Percentiles rank a stretch among this genome's conserved stretches.
phyloP scores from a whole-genome alignment of 2,797 vertebrate species.

The Alca torda region DNA sequence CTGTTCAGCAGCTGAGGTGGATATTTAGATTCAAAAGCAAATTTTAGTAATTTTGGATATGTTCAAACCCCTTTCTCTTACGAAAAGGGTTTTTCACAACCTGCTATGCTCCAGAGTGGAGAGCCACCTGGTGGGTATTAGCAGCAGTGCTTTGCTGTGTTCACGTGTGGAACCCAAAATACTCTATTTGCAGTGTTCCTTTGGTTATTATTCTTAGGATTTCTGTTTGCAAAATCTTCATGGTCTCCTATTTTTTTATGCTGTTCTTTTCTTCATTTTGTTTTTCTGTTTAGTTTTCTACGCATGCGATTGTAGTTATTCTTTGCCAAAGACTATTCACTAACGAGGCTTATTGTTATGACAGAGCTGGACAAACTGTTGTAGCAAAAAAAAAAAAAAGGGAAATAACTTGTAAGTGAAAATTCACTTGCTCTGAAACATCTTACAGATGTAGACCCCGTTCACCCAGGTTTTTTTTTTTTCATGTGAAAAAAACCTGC shows the following conservation, averaged over 20 bases:
- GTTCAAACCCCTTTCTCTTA: background rate
- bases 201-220: background rate
- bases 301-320: background rate
- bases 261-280: background rate
- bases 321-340: background rate
- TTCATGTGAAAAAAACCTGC: background rate
- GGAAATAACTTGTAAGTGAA: background rate
- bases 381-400: background rate
- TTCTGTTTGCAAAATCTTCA: background rate
- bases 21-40: background rate
- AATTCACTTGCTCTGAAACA: background rate
- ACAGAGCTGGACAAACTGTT: background rate
- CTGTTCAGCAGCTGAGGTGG: constrained; percentile 7
- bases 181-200: background rate
- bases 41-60: background rate
- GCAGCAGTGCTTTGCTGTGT: background rate
- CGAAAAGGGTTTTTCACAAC: background rate
- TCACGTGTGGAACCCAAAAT: background rate
- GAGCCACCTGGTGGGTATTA: constrained; percentile 34
- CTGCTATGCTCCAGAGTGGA: background rate
- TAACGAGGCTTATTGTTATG: background rate
- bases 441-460: background rate
- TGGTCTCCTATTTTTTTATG: background rate
- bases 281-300: background rate
- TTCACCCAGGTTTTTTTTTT: background rate